Evolutionary conservation across 2,888 invertebrate species (phyloP).

Genomic region (Helleia helle): DNA sequence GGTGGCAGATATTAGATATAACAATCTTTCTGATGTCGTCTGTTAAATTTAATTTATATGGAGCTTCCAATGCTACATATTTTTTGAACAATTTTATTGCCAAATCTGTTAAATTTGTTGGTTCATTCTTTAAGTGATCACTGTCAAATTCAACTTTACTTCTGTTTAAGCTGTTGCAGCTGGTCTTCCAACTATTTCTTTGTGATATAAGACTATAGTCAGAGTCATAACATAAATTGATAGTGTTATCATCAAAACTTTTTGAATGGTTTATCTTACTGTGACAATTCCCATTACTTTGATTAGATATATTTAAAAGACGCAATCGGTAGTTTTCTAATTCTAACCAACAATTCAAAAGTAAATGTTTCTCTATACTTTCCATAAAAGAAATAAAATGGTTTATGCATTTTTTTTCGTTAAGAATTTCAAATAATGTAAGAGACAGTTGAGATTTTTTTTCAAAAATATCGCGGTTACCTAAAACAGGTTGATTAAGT

Average conservation of each 20-base stretch:
- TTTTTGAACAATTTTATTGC: slow-evolving; percentile 84
- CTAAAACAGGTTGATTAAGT: slow-evolving; percentile 39
- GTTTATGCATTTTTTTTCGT: slow-evolving; percentile 84
- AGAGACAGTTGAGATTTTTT: slow-evolving; percentile 80
- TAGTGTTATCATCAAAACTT: slow-evolving; percentile 48
- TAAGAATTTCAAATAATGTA: slow-evolving; percentile 82
- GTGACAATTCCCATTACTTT: slow-evolving; percentile 29
- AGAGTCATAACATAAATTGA: slow-evolving; percentile 26
- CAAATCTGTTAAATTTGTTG: slow-evolving; percentile 59
- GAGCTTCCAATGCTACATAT: slow-evolving; percentile 81
- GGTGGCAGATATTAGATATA: slow-evolving; percentile 79
- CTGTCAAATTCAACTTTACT: slow-evolving; percentile 28
- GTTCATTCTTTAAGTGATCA: slow-evolving; percentile 27
- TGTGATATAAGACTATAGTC: slow-evolving; percentile 30
- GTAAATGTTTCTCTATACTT: slow-evolving; percentile 76
- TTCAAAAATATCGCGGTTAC: slow-evolving; percentile 45
- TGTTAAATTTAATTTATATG: slow-evolving; percentile 73
- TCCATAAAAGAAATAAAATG: slow-evolving; percentile 92
- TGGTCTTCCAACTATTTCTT: slow-evolving; percentile 35
- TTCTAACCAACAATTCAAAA: slow-evolving; percentile 85
- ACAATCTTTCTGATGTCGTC: slow-evolving; percentile 74
- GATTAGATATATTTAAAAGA: slow-evolving; percentile 25
- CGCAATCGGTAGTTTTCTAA: slow-evolving; percentile 77
- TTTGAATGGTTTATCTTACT: slow-evolving; percentile 44
- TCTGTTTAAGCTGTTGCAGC: slow-evolving; percentile 30